These are phyloP conservation scores for Linnaemya vulpina DNA, from an alignment of 2,888 invertebrate genomes.

Conservation along the genomic window DNA sequence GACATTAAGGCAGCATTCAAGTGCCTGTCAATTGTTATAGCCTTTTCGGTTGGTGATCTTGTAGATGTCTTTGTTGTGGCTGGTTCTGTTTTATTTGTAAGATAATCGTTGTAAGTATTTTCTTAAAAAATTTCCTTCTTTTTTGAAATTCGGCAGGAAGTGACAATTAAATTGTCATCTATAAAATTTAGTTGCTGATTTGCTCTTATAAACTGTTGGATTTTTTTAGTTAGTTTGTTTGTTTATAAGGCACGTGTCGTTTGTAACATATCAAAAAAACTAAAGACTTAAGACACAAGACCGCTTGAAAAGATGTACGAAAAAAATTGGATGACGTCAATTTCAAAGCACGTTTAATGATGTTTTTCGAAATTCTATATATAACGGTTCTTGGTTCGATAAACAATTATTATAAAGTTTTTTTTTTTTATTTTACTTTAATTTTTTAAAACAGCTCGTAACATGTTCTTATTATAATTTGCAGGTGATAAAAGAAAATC, in stretches of 20 bases:
- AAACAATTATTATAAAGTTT: neutral
- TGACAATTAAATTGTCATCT: conserved; percentile 80
- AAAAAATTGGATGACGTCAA: conserved; percentile 6
- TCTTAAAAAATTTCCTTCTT: conserved; percentile 33
- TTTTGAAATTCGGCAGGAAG: conserved; percentile 76
- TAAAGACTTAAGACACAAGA: conserved; percentile 56
- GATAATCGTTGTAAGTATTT: conserved; percentile 44
- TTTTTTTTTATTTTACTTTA: neutral
- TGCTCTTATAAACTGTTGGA: conserved; percentile 26
- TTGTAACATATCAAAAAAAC: conserved; percentile 26
- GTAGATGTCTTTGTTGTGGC: conserved; percentile 6
- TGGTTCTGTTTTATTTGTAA: conserved; percentile 12
- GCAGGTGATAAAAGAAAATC: too few species aligned
- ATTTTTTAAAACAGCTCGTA: neutral
- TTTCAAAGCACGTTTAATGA: neutral
- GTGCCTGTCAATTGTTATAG: conserved; percentile 65
- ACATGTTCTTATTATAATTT: neutral
- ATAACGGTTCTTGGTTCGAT: neutral
- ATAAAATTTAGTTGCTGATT: conserved; percentile 74
- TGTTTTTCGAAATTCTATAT: neutral
- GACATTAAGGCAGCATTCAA: conserved; percentile 69
- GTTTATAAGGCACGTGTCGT: conserved; percentile 49
- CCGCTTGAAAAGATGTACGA: neutral
- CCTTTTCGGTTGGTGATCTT: conserved; percentile 5
- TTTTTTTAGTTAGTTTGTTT: neutral